Evolutionary conservation across 2,888 invertebrate species (phyloP), one percentile per base, ranked within the genome.

Genomic region (Harpagoxenus sublaevis): DNA sequence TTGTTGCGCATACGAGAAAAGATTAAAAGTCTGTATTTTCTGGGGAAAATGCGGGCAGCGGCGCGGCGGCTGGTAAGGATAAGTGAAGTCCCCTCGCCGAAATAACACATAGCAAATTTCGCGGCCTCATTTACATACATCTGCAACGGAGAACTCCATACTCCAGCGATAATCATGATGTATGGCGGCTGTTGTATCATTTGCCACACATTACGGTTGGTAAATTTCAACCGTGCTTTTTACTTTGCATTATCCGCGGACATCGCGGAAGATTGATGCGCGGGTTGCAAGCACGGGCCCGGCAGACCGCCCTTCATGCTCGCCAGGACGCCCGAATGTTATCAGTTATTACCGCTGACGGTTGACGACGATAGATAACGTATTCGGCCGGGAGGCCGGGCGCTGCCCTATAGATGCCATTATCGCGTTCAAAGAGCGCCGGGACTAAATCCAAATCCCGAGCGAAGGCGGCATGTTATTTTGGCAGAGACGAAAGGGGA

Each of bases 1-100:
- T 71, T 81, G 79, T 71, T 51, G 74, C 74, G 60, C 60, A 57
- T 60, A 28, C 60, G 60, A 48, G 39, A 35, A 60, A 60, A 81
- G 79, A 81, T 81, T 81, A 81, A 81, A 81, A 81, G 79, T 81
- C 74, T 81, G 74, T 81, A 81, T 81, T 81, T 81, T 81, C 79
- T 81, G 48, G 60, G 35, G 28, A 60, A 81, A 81, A 60, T 79
- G 71, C 48, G 57, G 70, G 23, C 45, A 10, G 39, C 10, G 48
- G 39, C 10, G 48, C 15, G 60, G 39, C 66, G 75, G 51, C 68
- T 10, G 63, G 78, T 68, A 68, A 73, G 79, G 79, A 81, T 81
- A 81, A 81, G 79, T 60, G 74, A 81, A 48, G 71, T 62, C 73
- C 66, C 66, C 31, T 18, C 66, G 66, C 66, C 79, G 60, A 81